These are phyloP conservation scores for Rafetus swinhoei DNA, from an alignment of 2,113 vertebrate genomes.

Conservation along the genomic window DNA sequence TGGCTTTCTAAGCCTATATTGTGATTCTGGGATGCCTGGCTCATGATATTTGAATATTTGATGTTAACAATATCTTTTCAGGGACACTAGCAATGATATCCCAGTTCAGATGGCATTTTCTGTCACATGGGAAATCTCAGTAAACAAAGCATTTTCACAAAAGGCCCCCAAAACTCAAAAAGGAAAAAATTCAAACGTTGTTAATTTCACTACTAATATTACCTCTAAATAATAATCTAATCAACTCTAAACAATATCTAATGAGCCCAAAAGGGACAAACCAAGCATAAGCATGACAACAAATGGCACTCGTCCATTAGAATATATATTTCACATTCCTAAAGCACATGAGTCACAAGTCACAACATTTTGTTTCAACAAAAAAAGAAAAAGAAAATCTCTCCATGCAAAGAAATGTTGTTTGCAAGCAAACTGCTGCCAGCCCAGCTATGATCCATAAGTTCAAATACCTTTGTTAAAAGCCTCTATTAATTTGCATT, in stretches of 20 bases:
- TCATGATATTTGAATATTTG: not conserved
- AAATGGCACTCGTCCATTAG: constrained; percentile 2
- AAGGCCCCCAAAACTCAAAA: not conserved
- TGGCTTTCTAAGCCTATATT: not conserved
- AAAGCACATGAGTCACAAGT: not conserved
- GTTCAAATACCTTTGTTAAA: constrained; percentile 59
- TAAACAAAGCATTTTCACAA: not conserved
- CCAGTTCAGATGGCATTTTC: not conserved
- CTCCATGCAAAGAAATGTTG: not conserved
- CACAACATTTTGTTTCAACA: not conserved
- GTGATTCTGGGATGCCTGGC: not conserved
- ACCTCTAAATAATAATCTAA: not conserved
- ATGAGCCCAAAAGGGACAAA: constrained; percentile 33
- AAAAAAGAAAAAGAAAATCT: not conserved
- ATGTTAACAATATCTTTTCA: not conserved
- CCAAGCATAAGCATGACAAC: not conserved
- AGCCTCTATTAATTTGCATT: constrained; percentile 60
- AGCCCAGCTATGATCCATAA: constrained; percentile 23
- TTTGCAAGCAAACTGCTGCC: constrained; percentile 33
- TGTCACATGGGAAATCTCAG: not conserved
- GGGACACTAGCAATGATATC: not conserved
- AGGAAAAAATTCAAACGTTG: not conserved
- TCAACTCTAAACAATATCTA: not conserved
- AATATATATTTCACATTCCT: constrained; percentile 29
- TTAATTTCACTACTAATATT: not conserved